These are phyloP conservation scores for Limosa lapponica DNA, from an alignment of 2,797 vertebrate genomes.

Conservation along the genomic window DNA sequence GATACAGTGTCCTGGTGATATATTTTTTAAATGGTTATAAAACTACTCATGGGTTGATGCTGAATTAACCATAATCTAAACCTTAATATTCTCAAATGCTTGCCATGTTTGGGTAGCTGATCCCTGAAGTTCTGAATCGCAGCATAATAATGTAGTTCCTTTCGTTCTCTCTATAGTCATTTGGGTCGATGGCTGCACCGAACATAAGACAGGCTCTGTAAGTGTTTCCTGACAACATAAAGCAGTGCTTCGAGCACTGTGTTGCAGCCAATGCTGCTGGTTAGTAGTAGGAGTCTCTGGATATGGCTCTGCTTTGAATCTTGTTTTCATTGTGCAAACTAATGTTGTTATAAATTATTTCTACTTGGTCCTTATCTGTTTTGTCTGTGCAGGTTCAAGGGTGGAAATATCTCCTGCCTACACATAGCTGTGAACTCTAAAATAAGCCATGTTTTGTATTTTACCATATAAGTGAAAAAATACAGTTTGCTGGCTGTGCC, in stretches of 20 bases:
- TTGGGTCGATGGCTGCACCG: neutral
- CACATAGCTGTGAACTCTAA: neutral
- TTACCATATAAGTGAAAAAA: neutral
- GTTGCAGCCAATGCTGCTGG: neutral
- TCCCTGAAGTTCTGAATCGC: neutral
- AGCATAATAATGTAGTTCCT: neutral
- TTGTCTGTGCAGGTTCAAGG: neutral
- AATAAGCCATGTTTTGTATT: neutral
- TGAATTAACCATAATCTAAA: neutral
- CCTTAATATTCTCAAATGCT: neutral
- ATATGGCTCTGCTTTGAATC: neutral
- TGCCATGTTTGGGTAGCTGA: neutral
- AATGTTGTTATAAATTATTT: neutral
- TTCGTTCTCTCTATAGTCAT: neutral
- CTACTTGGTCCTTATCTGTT: neutral
- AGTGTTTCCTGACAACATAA: neutral
- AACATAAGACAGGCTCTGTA: neutral
- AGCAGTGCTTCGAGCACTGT: neutral
- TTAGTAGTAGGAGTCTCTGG: neutral
- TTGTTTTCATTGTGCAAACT: neutral
- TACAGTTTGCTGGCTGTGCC: neutral
- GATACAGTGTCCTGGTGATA: neutral
- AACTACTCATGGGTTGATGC: neutral
- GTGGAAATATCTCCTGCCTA: neutral
- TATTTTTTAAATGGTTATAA: neutral